Evolutionary conservation across 2,113 vertebrate species (phyloP).

Genomic region (Heterotilapia buettikoferi): DNA sequence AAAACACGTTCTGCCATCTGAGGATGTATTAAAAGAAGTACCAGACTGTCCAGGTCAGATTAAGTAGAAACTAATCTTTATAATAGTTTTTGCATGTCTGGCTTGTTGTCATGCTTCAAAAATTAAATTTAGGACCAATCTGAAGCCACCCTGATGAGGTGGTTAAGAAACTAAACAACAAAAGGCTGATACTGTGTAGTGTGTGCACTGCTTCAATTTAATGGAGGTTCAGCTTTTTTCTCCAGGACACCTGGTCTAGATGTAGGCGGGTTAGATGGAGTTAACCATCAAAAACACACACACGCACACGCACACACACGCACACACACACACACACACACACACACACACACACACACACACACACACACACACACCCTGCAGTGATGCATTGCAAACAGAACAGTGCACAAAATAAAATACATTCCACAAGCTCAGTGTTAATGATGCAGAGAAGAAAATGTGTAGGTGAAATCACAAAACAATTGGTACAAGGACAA

Average conservation of each 20-base stretch:
- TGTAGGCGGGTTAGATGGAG: slow-evolving; percentile 4
- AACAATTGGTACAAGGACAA: background rate
- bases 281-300: background rate
- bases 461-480: background rate
- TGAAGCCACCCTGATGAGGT: background rate
- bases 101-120: background rate
- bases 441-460: background rate
- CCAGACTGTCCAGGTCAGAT: background rate
- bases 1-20: background rate
- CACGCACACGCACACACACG: no score
- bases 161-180: background rate
- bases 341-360: no score
- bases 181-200: background rate
- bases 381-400: background rate
- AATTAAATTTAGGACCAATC: background rate
- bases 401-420: background rate
- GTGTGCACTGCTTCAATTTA: background rate
- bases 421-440: background rate
- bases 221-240: background rate
- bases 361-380: background rate
- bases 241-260: background rate
- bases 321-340: no score
- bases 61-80: background rate
- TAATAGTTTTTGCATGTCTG: background rate
- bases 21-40: background rate